phyloP scores from a whole-genome alignment of 1,140 invertebrate genomes.

The Dryas iulia region DNA sequence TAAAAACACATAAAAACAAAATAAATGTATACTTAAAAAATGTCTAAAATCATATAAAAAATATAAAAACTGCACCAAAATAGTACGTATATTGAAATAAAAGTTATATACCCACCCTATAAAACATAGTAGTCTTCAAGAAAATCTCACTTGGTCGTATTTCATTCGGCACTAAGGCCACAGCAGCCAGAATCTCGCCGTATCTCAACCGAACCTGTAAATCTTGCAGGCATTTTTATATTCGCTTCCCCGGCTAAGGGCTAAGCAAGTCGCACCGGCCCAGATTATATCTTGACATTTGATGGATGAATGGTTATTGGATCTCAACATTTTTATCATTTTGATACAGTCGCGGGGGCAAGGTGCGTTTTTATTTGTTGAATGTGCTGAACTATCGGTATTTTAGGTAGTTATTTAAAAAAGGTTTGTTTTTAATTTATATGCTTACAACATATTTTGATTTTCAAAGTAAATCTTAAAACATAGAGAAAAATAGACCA shows the following conservation, averaged over 20 bases:
- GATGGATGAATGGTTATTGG: constrained; percentile 82
- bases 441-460: too few species aligned
- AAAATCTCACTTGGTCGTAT: constrained; percentile 31
- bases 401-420: background rate
- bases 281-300: constrained; percentile 82
- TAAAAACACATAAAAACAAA: too few species aligned
- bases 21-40: too few species aligned
- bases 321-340: constrained; percentile 81
- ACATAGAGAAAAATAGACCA: too few species aligned
- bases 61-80: constrained; percentile 7
- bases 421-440: constrained; percentile 51
- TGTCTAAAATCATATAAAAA: background rate
- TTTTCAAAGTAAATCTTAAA: too few species aligned
- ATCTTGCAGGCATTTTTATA: constrained; percentile 77
- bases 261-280: constrained; percentile 72
- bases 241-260: constrained; percentile 62
- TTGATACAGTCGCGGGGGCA: constrained; percentile 71
- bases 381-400: constrained; percentile 9
- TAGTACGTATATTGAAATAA: constrained; percentile 5
- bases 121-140: constrained; percentile 22
- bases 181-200: constrained; percentile 67
- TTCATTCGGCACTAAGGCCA: constrained; percentile 46
- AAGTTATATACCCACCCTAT: constrained; percentile 11
- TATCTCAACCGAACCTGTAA: constrained; percentile 74
- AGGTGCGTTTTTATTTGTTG: constrained; percentile 40